phyloP scores from a whole-genome alignment of 2,888 invertebrate species.

The Lobophora halterata region DNA sequence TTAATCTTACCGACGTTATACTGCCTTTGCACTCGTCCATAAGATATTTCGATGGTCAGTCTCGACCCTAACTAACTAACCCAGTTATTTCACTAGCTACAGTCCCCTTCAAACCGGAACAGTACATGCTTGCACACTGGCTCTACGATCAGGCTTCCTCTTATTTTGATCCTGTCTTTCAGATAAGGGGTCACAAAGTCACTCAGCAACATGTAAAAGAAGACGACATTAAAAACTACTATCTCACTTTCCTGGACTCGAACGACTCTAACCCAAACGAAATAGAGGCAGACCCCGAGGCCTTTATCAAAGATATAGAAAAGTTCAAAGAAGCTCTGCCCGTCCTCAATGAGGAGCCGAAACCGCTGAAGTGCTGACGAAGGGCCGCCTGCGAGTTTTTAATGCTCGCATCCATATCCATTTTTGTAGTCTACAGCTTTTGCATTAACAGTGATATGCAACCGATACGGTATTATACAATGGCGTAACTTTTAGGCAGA shows the following conservation, averaged over 20 bases:
- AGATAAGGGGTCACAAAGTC: constrained; percentile 64
- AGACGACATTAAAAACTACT: constrained; percentile 38
- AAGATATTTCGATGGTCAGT: too few species aligned
- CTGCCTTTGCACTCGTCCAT: too few species aligned
- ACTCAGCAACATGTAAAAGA: constrained; percentile 19
- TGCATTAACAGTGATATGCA: constrained; percentile 3
- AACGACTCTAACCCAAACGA: constrained; percentile 30
- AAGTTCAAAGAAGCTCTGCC: constrained; percentile 49
- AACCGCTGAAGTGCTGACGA: constrained; percentile 54
- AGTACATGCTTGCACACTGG: too few species aligned
- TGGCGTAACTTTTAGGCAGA: too few species aligned
- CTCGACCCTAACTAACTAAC: too few species aligned
- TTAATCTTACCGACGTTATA: too few species aligned
- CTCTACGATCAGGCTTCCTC: too few species aligned
- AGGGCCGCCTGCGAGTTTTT: neutral
- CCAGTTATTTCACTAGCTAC: too few species aligned
- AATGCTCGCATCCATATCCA: constrained; percentile 1
- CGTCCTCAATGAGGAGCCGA: constrained; percentile 34
- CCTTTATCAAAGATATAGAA: constrained; percentile 54
- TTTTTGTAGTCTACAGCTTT: constrained; percentile 7
- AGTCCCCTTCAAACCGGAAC: too few species aligned
- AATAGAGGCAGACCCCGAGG: constrained; percentile 42
- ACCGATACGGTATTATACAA: neutral
- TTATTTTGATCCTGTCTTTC: too few species aligned
- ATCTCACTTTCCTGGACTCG: constrained; percentile 50